These are phyloP conservation scores for Protosalanx chinensis DNA, from an alignment of 2,797 vertebrate species.

Conservation along the genomic window DNA sequence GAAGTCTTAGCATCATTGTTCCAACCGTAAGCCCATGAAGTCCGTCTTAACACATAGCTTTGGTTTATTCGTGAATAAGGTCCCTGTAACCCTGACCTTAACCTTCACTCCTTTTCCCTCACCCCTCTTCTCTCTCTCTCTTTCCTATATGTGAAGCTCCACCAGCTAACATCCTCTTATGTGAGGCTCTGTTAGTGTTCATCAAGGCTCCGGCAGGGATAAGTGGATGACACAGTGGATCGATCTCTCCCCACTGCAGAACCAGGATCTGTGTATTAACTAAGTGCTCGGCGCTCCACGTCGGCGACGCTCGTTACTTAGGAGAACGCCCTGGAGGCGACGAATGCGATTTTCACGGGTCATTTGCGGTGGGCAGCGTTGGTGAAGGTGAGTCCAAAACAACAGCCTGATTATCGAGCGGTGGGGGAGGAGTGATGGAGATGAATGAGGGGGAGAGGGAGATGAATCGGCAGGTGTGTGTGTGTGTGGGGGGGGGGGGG, in stretches of 20 bases:
- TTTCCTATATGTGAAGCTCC: no score
- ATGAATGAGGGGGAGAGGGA: neutral
- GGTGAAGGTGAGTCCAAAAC: constrained; percentile 6
- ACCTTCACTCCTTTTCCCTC: no score
- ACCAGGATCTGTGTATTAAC: constrained; percentile 52
- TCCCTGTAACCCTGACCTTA: no score
- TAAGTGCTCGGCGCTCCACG: constrained; percentile 48
- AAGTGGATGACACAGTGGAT: constrained; percentile 18
- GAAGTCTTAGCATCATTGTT: no score
- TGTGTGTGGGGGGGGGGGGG: constrained; percentile 10
- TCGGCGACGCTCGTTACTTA: constrained; percentile 57
- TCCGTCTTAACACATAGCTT: no score
- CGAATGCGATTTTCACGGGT: constrained; percentile 60
- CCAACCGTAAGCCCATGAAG: no score
- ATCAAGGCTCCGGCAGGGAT: neutral
- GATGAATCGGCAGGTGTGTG: constrained; percentile 12
- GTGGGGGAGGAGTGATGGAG: neutral
- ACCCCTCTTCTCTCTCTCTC: constrained; percentile 2
- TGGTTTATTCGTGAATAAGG: no score
- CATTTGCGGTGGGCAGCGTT: constrained; percentile 45
- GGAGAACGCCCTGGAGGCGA: constrained; percentile 39
- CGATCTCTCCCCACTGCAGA: constrained; percentile 38
- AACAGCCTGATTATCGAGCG: neutral
- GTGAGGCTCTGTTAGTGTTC: neutral
- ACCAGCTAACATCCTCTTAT: no score